Evolutionary conservation across 2,888 invertebrate genomes (phyloP).

Genomic region (Lapara coniferarum): DNA sequence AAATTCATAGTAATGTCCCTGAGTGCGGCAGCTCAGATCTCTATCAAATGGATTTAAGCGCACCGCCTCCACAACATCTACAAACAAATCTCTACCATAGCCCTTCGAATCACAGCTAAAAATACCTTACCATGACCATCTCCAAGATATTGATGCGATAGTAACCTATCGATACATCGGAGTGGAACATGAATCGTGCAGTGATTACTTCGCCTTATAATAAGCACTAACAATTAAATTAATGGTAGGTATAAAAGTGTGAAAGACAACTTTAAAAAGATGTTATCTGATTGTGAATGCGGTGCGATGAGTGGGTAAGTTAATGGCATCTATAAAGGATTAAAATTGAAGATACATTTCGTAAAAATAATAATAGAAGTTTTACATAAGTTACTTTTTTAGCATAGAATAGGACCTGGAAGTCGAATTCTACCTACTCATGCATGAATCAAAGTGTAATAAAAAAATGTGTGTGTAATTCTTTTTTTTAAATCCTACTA

Average conservation of each 20-base stretch:
- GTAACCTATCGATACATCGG: slow-evolving; percentile 24
- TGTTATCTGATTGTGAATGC: slow-evolving; percentile 10
- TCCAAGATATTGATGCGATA: slow-evolving; percentile 18
- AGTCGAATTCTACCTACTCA: too few species aligned
- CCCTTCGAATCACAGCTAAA: neutral
- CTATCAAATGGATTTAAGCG: slow-evolving; percentile 21
- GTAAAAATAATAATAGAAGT: too few species aligned
- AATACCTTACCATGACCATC: neutral
- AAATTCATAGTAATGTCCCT: slow-evolving; percentile 3
- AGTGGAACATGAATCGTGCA: slow-evolving; percentile 12
- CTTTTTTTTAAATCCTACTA: too few species aligned
- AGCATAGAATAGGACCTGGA: too few species aligned
- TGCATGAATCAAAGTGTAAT: too few species aligned
- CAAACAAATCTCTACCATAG: neutral
- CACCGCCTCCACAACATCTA: neutral
- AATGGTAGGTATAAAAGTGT: slow-evolving; percentile 18
- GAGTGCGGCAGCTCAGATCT: slow-evolving; percentile 22
- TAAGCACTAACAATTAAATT: slow-evolving; percentile 20
- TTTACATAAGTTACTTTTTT: too few species aligned
- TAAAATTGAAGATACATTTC: too few species aligned
- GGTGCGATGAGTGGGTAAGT: slow-evolving; percentile 10
- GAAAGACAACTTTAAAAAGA: slow-evolving; percentile 7
- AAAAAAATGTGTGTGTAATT: too few species aligned
- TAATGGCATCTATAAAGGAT: too few species aligned
- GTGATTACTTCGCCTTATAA: slow-evolving; percentile 11